Base-by-base conservation (phyloP, 2,888 invertebrate species). In the Hybos culiciformis region DNA sequence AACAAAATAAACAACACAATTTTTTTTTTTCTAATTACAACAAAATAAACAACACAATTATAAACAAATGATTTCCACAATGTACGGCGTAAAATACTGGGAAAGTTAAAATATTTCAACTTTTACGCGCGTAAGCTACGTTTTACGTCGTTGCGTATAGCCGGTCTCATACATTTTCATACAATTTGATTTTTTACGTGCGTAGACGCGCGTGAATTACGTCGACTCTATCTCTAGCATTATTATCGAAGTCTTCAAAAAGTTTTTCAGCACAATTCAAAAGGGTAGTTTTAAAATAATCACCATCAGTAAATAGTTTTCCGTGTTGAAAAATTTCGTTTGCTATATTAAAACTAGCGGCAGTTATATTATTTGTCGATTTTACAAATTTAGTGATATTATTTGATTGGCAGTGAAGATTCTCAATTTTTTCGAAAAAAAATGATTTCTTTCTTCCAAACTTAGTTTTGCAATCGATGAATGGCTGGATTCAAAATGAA, bases 221-320 rank as follows among this genome's bases (percentile, higher is more conserved):
- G n/a, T n/a, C n/a, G n/a, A n/a, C n/a, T n/a, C n/a, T n/a, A n/a
- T n/a, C n/a, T n/a, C n/a, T 29, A 29, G 11, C n/a, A n/a, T n/a
- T n/a, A 29, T 29, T 29, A 29, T 29, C n/a, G n/a, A 29, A 29
- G n/a, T 29, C 29, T 29, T 29, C n/a, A 29, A 29, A 29, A 29
- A 29, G n/a, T 5, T 29, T 7, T 7, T 29, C 29, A n/a, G 29
- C 29, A 8, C n/a, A 29, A n/a, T 29, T 29, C n/a, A 29, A n/a
- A 8, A 29, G 11, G n/a, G n/a, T n/a, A n/a, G 29, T 29, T 6
- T 29, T 29, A n/a, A 29, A n/a, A 29, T n/a, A 29, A 8, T 33
- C 38, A 3, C 38, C 38, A 18, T 38, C 38, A 24, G 24, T 15
- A 38, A 38, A 15, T 17, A 26, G 38, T 26, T 38, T 26, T 18